These are phyloP conservation scores for Lasiurus borealis DNA, from an alignment of 2,113 vertebrate species.

Conservation along the genomic window DNA sequence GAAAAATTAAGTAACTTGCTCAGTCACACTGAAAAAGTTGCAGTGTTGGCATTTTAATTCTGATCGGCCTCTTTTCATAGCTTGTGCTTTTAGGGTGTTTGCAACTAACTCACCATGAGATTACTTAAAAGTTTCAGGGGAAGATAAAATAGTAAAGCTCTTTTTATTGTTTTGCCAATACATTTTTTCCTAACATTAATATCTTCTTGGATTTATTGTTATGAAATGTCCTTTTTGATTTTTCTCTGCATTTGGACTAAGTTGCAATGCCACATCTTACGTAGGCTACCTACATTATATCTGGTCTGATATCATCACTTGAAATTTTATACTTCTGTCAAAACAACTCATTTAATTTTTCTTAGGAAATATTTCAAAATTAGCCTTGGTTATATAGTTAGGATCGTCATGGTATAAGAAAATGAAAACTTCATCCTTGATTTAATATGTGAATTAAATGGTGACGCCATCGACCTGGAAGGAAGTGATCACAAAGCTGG, in stretches of 20 bases:
- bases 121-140: not conserved
- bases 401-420: not conserved
- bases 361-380: constrained; percentile 33
- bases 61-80: not conserved
- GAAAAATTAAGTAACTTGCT: not conserved
- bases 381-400: not conserved
- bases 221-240: not conserved
- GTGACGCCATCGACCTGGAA: not conserved
- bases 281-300: not conserved
- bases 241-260: not conserved
- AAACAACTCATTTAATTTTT: constrained; percentile 46
- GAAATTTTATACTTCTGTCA: not conserved
- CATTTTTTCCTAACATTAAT: not conserved
- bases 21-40: not conserved
- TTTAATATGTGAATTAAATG: constrained; percentile 14
- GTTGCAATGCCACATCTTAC: not conserved
- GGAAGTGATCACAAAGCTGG: not conserved
- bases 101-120: not conserved
- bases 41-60: not conserved
- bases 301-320: not conserved
- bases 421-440: not conserved
- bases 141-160: not conserved
- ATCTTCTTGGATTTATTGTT: not conserved
- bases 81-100: not conserved
- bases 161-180: not conserved